Conservation (phyloP, 1,140 invertebrate species). For the Metopolophium dirhodum region DNA sequence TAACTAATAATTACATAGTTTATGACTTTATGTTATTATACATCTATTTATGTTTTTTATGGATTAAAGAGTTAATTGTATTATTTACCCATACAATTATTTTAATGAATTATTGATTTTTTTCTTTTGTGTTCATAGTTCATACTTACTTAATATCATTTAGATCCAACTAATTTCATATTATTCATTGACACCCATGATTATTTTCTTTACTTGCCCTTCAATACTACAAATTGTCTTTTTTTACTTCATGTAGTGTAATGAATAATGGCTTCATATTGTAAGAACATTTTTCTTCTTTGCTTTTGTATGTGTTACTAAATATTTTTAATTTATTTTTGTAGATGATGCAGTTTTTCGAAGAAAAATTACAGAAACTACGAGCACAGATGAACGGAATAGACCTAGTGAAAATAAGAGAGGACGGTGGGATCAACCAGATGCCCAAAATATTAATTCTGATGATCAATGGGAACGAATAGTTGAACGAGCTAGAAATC, state of each 20-base stretch:
- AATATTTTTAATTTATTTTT: neutral
- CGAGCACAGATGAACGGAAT: neutral
- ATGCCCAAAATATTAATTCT: neutral
- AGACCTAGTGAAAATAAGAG: slow-evolving; percentile 35
- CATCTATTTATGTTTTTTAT: too few relatives aligned
- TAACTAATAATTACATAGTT: neutral
- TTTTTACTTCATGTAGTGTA: neutral
- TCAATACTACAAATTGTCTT: neutral
- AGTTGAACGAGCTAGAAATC: slow-evolving; percentile 41
- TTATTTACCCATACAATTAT: neutral
- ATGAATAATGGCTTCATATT: slow-evolving; percentile 49
- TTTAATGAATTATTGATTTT: neutral
- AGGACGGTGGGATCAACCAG: slow-evolving; percentile 50
- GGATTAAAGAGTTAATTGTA: too few relatives aligned
- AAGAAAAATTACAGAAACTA: slow-evolving; percentile 38
- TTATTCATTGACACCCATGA: neutral
- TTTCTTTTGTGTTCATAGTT: neutral
- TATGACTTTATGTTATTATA: neutral
- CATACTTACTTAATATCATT: neutral
- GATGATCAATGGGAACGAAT: slow-evolving; percentile 49
- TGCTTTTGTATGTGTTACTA: neutral
- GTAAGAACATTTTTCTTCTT: neutral
- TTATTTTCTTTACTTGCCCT: neutral
- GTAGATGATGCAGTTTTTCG: slow-evolving; percentile 50
- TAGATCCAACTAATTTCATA: neutral